Percentiles rank a stretch among this genome's conserved stretches.
Conservation (phyloP, 2,113 vertebrate species). For the Microtus oregoni region DNA sequence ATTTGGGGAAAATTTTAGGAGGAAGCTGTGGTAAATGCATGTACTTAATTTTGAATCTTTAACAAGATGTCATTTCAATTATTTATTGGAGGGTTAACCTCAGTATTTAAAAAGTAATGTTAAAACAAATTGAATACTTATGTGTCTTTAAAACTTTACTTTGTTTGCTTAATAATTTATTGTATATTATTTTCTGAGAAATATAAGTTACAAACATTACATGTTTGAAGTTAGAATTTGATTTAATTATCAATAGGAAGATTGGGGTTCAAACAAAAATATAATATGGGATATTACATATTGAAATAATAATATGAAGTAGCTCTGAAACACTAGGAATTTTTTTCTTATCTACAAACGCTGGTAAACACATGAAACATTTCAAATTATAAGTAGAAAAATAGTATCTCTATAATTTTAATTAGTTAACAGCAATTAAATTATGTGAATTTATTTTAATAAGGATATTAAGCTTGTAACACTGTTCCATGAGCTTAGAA, state of each 20-base stretch:
- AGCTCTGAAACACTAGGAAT: not conserved
- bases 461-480: not conserved
- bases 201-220: not conserved
- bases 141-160: not conserved
- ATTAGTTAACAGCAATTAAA: not conserved
- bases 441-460: not conserved
- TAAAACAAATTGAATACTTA: not conserved
- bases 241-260: not conserved
- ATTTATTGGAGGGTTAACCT: not conserved
- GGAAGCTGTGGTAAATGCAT: not conserved
- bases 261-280: not conserved
- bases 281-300: not conserved
- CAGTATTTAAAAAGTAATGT: not conserved
- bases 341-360: not conserved
- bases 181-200: not conserved
- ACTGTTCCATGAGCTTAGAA: not conserved
- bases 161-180: not conserved
- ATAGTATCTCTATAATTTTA: not conserved
- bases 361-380: not conserved
- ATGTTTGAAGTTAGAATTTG: not conserved
- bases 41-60: not conserved
- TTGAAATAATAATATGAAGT: not conserved
- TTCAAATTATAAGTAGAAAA: conserved; percentile 8
- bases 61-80: conserved; percentile 25
- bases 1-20: not conserved